Evolutionary conservation across 2,888 invertebrate genomes (phyloP), one percentile per base, ranked within the genome.

Genomic region (Petrolisthes manimaculis): DNA sequence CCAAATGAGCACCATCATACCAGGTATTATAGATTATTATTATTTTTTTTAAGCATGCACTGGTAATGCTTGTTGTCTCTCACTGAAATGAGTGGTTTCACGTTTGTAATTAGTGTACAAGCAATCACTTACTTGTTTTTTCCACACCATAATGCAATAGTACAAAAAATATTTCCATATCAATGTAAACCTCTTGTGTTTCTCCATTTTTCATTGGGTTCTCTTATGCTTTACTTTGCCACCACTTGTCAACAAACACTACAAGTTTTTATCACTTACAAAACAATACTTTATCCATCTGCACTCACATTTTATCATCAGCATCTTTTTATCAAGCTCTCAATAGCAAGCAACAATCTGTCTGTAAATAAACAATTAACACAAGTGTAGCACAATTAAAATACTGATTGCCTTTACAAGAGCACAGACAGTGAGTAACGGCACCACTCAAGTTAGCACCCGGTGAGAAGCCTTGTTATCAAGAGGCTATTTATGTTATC

Each of bases 371-470:
- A 74, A 84, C 2, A 37, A 77, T 9, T 53, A 75, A 75, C n/a
- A 79, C 55, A 82, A 75, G 81, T 75, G 80, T 84, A 84, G 86
- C 83, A 83, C 78, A 87, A 87, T 82, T 84, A 88, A 81, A 74
- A 80, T 81, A 88, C 84, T 88, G 84, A 88, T 88, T 88, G 84
- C 84, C 88, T 53, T 83, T 87, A 83, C 87, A 83, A 79, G 67
- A 87, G 79, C 83, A 78, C 88, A 80, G 71, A 78, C 88, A 80
- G 71, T 81, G 80, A 77, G 80, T 84, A 88, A 84, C 80, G 81
- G 88, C 88, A 88, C 88, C 88, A 84, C 84, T 82, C 77, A 61
- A 81, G 77, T 83, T 88, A 88, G 88, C 88, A 88, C 88, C 88
- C 88, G 84, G 88, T 88, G 71, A 84, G 69, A 88, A 77, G 78